Conservation (phyloP, 2,113 vertebrate genomes). For the Chionis minor region DNA sequence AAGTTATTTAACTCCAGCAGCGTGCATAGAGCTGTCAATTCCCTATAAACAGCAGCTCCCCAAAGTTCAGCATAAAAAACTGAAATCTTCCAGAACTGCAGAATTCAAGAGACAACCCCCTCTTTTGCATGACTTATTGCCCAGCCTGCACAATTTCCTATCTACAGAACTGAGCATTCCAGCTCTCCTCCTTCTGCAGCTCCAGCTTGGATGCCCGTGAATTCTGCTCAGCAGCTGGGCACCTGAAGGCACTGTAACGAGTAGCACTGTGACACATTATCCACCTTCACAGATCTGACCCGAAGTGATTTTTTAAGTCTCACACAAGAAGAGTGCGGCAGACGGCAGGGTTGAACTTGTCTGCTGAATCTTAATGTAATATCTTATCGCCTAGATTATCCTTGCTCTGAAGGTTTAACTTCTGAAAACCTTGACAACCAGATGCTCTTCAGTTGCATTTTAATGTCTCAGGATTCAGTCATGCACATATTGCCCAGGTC, state of each 20-base stretch:
- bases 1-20: background rate
- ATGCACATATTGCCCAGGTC: background rate
- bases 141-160: background rate
- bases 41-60: background rate
- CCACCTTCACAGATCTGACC: background rate
- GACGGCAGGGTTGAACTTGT: background rate
- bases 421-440: background rate
- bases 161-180: background rate
- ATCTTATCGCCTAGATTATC: background rate
- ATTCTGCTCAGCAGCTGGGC: background rate
- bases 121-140: background rate
- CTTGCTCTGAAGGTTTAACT: background rate
- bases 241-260: background rate
- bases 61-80: background rate
- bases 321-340: rapidly evolving
- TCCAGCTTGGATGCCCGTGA: background rate
- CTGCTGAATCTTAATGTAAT: background rate
- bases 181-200: background rate
- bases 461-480: background rate
- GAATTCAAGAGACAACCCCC: background rate
- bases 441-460: background rate
- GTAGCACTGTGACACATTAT: background rate
- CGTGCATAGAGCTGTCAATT: rapidly evolving
- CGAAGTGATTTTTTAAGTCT: background rate
- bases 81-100: background rate